A percentile compares a stretch with the other conserved stretches of the same genome.
These are phyloP conservation scores for Buceros bicornis DNA, from an alignment of 2,797 vertebrate genomes.

Conservation along the genomic window DNA sequence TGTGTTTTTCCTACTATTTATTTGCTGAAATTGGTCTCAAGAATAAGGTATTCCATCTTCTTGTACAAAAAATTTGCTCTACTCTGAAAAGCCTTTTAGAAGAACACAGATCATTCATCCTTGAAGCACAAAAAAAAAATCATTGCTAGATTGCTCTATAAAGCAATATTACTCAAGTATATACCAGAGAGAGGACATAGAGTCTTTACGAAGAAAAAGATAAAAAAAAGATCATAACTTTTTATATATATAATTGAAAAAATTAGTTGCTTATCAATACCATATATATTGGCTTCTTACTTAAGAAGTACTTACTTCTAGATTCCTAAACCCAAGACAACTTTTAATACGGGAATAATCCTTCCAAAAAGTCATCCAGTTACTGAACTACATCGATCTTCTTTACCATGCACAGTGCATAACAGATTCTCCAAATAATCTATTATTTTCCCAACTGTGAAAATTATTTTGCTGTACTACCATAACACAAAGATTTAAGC, in stretches of 20 bases:
- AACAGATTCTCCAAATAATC: not conserved
- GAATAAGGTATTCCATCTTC: not conserved
- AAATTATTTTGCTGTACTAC: not conserved
- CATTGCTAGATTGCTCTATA: not conserved
- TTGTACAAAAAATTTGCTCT: not conserved
- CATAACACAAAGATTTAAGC: not conserved
- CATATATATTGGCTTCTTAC: too few relatives aligned
- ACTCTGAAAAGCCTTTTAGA: not conserved
- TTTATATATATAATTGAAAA: not conserved
- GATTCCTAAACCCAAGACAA: not conserved
- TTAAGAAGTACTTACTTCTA: not conserved
- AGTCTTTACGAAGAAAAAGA: not conserved
- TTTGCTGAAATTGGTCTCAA: not conserved
- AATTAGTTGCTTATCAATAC: not conserved
- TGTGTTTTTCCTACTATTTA: not conserved
- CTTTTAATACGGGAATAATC: not conserved
- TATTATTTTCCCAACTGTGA: not conserved
- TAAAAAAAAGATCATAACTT: not conserved
- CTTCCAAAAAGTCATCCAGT: not conserved
- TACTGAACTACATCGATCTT: not conserved
- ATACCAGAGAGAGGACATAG: not conserved
- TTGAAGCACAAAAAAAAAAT: fast-evolving
- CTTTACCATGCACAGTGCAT: not conserved
- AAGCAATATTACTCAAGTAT: not conserved
- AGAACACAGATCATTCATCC: not conserved